Conservation (phyloP, 2,113 vertebrate species). For the Daubentonia madagascariensis region DNA sequence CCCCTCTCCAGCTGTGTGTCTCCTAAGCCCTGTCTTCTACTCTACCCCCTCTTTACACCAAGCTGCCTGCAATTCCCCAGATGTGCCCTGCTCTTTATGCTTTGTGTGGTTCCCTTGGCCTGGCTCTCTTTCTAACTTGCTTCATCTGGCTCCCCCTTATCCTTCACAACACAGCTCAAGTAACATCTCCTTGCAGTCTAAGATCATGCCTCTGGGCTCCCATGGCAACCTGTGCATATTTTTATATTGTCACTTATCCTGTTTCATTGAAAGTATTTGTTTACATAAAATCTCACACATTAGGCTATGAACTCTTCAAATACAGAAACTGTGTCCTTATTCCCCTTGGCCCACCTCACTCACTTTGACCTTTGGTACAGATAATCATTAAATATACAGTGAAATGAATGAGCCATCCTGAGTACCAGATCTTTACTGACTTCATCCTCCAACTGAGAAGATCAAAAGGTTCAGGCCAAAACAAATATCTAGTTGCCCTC, state of each 20-base stretch:
- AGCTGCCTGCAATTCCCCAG: neutral
- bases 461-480: neutral
- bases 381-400: neutral
- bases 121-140: neutral
- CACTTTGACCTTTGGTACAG: neutral
- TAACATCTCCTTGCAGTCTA: neutral
- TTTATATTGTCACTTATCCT: neutral
- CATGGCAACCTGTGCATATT: neutral
- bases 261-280: neutral
- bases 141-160: neutral
- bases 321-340: neutral
- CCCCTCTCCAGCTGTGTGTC: neutral
- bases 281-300: neutral
- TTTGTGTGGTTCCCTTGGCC: neutral
- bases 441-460: neutral
- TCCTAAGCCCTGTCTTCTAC: neutral
- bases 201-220: neutral
- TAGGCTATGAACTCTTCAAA: neutral
- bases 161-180: neutral
- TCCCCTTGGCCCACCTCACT: neutral
- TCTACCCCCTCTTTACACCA: neutral
- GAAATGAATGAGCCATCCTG: neutral
- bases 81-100: accelerated
- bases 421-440: neutral
- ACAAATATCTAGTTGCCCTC: neutral